phyloP scores from a whole-genome alignment of 2,113 vertebrate species.

The Myiozetetes cayanensis region DNA sequence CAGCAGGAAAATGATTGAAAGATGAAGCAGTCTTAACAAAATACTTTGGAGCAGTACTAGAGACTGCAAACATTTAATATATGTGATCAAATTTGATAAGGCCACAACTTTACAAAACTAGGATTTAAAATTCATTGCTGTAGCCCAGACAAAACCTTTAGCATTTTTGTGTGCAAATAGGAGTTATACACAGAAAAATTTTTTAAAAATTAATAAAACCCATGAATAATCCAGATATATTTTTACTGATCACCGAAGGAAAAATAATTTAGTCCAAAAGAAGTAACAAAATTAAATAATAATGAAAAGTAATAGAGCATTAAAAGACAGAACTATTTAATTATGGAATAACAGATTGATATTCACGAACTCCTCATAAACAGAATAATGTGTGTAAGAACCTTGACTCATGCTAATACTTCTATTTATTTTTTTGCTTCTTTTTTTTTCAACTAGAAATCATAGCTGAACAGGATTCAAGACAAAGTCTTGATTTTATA shows the following conservation, averaged over 20 bases:
- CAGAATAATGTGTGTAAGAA: constrained; percentile 17
- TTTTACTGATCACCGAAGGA: constrained; percentile 34
- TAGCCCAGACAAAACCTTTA: background rate
- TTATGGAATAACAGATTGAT: constrained; percentile 33
- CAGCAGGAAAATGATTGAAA: background rate
- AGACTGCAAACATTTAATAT: background rate
- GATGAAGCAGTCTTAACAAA: background rate
- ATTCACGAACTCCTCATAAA: constrained; percentile 17
- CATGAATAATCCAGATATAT: background rate
- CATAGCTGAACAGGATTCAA: constrained; percentile 2
- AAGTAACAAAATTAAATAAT: constrained; percentile 40
- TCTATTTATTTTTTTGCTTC: background rate
- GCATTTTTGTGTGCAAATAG: background rate
- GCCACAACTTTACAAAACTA: background rate
- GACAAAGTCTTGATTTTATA: background rate
- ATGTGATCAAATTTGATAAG: background rate
- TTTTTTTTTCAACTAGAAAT: background rate
- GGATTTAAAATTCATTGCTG: background rate
- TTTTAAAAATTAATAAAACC: background rate
- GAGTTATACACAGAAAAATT: background rate
- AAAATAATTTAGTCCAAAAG: constrained; percentile 41
- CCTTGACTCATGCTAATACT: background rate
- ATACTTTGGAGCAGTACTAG: background rate
- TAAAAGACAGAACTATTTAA: constrained; percentile 37
- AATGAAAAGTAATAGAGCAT: constrained; percentile 24